Conservation (phyloP, 2,113 vertebrate species). For the Hippocampus zosterae region DNA sequence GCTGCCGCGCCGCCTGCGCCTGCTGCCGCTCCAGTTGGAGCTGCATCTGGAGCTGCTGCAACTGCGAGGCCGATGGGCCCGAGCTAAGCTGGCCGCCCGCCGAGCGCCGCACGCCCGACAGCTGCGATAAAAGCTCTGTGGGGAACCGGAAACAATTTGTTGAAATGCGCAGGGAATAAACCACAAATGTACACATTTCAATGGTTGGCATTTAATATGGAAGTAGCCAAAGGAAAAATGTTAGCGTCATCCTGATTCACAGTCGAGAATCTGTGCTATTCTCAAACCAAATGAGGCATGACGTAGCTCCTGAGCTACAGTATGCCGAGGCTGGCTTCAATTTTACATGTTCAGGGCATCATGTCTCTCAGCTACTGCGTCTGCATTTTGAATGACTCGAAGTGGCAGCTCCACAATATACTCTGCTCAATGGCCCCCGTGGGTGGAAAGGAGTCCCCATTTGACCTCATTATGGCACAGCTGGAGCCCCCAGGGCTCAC, state of each 20-base stretch:
- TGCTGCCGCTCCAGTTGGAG: conserved; percentile 95
- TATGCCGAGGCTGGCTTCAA: too few species aligned
- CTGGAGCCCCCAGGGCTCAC: conserved; percentile 32
- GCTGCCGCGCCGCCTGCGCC: conserved; percentile 93
- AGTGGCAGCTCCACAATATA: not conserved
- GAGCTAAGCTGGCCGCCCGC: conserved; percentile 97
- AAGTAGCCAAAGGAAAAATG: too few species aligned
- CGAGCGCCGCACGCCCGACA: conserved; percentile 94
- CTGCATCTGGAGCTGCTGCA: conserved; percentile 98
- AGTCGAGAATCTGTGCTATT: too few species aligned
- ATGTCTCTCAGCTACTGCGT: not conserved
- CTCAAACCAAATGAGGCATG: too few species aligned
- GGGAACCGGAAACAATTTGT: not conserved
- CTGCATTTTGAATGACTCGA: not conserved
- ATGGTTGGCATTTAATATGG: too few species aligned
- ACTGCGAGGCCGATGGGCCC: conserved; percentile 94
- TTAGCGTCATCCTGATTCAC: too few species aligned
- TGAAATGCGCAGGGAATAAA: not conserved
- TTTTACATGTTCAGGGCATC: too few species aligned
- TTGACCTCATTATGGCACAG: conserved; percentile 53
- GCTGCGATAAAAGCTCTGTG: conserved; percentile 94
- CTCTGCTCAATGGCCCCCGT: conserved; percentile 9
- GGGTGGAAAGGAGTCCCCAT: conserved; percentile 10
- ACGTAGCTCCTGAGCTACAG: too few species aligned
- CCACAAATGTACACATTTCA: too few species aligned